Percentiles rank a stretch among this genome's conserved stretches.
These are phyloP conservation scores for Pangasius djambal DNA, from an alignment of 2,797 vertebrate genomes.

Conservation along the genomic window DNA sequence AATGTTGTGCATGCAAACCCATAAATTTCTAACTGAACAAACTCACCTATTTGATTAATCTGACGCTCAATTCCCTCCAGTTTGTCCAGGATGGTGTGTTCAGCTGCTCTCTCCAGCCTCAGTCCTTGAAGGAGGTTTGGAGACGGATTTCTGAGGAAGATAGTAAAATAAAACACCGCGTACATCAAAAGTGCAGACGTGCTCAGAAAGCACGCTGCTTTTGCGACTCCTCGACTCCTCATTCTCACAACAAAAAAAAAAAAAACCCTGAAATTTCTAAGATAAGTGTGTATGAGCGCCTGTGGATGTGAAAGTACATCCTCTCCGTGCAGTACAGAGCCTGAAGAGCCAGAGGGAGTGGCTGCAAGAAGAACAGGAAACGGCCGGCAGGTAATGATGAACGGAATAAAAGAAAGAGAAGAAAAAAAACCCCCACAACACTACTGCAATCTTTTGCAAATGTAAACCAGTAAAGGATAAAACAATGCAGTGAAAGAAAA, in stretches of 20 bases:
- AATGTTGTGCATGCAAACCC: neutral
- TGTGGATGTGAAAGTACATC: neutral
- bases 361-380: neutral
- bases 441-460: neutral
- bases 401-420: neutral
- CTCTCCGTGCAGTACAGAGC: neutral
- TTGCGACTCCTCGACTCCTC: constrained; percentile 3
- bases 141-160: neutral
- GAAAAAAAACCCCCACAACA: neutral
- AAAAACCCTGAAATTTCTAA: neutral
- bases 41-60: constrained; percentile 53
- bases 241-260: constrained; percentile 20
- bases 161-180: neutral
- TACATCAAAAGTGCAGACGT: neutral
- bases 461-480: too few relatives aligned
- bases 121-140: neutral
- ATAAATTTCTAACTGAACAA: neutral
- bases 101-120: neutral
- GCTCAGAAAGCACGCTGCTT: neutral
- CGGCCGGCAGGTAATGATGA: neutral
- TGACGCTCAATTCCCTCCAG: constrained; percentile 48
- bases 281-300: neutral
- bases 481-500: neutral
- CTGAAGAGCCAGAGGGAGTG: neutral
- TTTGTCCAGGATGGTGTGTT: neutral